phyloP scores from a whole-genome alignment of 2,888 invertebrate genomes.

The Ryuthela nishihirai region DNA sequence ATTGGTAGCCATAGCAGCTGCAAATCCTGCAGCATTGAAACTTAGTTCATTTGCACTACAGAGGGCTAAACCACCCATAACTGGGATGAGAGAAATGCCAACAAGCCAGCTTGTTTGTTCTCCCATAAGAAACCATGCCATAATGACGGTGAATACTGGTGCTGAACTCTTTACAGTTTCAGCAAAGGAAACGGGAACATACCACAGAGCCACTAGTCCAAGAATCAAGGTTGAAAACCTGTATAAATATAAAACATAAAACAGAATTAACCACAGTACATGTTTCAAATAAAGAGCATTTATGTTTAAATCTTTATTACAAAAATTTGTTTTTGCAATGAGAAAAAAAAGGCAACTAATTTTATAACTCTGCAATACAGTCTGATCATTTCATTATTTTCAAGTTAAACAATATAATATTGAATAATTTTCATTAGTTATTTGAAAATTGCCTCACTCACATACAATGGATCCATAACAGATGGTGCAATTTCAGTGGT shows the following conservation, averaged over 20 bases:
- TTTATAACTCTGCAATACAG: too few species aligned
- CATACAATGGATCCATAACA: too few species aligned
- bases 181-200: conserved; percentile 74
- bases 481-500: too few species aligned
- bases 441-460: too few species aligned
- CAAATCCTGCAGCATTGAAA: conserved; percentile 67
- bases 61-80: conserved; percentile 70
- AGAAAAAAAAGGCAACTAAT: too few species aligned
- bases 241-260: conserved; percentile 23
- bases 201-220: conserved; percentile 69
- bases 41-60: conserved; percentile 74
- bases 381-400: too few species aligned
- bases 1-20: conserved; percentile 73
- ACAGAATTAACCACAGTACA: too few species aligned
- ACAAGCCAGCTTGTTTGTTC: conserved; percentile 65
- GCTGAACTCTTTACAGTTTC: conserved; percentile 77
- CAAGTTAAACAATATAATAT: too few species aligned
- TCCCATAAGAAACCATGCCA: conserved; percentile 59
- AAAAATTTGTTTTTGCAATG: too few species aligned
- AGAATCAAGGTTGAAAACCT: conserved; percentile 69
- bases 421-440: too few species aligned
- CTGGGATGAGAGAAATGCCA: conserved; percentile 67
- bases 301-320: too few species aligned
- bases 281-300: too few species aligned
- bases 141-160: conserved; percentile 71